phyloP scores from a whole-genome alignment of 2,888 invertebrate genomes.

The Meta bourneti region DNA sequence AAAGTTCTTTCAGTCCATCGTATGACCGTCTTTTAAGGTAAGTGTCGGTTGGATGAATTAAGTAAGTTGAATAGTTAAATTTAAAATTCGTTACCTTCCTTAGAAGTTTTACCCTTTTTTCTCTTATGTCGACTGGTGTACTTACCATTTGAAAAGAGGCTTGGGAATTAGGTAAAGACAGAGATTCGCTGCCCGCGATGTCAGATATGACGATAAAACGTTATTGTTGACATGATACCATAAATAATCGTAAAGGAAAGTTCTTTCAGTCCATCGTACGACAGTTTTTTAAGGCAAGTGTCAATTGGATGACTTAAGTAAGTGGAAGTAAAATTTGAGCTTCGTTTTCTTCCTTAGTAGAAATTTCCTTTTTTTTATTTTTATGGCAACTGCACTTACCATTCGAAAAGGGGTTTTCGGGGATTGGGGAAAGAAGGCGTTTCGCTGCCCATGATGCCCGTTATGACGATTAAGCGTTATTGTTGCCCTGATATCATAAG shows the following conservation, averaged over 20 bases:
- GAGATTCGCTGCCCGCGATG: not conserved
- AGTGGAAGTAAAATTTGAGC: too few species aligned
- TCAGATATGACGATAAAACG: conserved; percentile 34
- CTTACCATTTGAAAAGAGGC: conserved; percentile 51
- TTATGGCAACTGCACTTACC: conserved; percentile 56
- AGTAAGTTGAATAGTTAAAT: not conserved
- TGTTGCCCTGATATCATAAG: conserved; percentile 16
- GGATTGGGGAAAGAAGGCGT: conserved; percentile 29
- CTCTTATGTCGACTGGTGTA: conserved; percentile 55
- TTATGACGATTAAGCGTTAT: conserved; percentile 36
- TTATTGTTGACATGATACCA: conserved; percentile 22
- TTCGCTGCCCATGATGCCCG: not conserved
- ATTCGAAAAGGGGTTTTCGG: conserved; percentile 44
- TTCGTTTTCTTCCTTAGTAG: too few species aligned
- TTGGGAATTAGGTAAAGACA: conserved; percentile 27
- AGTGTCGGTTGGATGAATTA: not conserved
- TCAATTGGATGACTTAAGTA: not conserved
- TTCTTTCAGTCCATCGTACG: too few species aligned
- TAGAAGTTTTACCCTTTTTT: conserved; percentile 34
- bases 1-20: not conserved
- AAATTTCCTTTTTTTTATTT: conserved; percentile 39
- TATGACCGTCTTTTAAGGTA: too few species aligned
- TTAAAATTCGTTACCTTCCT: too few species aligned
- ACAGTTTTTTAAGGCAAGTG: not conserved
- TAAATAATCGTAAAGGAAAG: not conserved